A percentile compares a stretch with the other conserved stretches of the same genome.
Evolutionary conservation across 1,140 invertebrate species (phyloP).

Genomic region (Chelonus insularis): DNA sequence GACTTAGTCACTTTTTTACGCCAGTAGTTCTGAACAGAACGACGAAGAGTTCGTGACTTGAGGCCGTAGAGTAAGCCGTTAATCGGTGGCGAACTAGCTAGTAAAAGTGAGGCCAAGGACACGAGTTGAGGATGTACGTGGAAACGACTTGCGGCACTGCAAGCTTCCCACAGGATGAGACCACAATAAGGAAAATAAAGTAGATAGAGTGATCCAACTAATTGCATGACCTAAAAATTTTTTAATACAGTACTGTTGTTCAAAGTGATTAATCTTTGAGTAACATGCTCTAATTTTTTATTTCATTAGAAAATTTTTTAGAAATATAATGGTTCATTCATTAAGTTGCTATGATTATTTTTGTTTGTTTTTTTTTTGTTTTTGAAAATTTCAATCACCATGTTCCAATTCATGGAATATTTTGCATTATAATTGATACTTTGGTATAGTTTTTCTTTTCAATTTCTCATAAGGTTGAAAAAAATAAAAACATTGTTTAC

Average conservation of each 20-base stretch:
- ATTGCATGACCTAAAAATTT: conserved; percentile 60
- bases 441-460: too few species aligned
- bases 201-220: conserved; percentile 71
- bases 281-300: too few species aligned
- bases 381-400: too few species aligned
- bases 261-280: not conserved
- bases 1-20: conserved; percentile 79
- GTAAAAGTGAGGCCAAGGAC: conserved; percentile 64
- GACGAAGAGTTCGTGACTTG: conserved; percentile 70
- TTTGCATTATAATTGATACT: too few species aligned
- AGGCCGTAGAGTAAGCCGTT: conserved; percentile 79
- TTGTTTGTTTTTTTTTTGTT: too few species aligned
- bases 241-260: not conserved
- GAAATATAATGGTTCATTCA: too few species aligned
- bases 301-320: too few species aligned
- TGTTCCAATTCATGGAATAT: too few species aligned
- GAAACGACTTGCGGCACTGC: conserved; percentile 44
- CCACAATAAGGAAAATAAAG: conserved; percentile 76
- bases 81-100: conserved; percentile 71
- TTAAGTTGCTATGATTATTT: too few species aligned
- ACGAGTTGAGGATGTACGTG: conserved; percentile 60
- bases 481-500: too few species aligned
- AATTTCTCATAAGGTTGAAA: too few species aligned
- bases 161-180: conserved; percentile 69
- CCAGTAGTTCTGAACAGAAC: conserved; percentile 77